Base-by-base conservation (phyloP, 2,888 invertebrate genomes). In the Hypomecis punctinalis region DNA sequence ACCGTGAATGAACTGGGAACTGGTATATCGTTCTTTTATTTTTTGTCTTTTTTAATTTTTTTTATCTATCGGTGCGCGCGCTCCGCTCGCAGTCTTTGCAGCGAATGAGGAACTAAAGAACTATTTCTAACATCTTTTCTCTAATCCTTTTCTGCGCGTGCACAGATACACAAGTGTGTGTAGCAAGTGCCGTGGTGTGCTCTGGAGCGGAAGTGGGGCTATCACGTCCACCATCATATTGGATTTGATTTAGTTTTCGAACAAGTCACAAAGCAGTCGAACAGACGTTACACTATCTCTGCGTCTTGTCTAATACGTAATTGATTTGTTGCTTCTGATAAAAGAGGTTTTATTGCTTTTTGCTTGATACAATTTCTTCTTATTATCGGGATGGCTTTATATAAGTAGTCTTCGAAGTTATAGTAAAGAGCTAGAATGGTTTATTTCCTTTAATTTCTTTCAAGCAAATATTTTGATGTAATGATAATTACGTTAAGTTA, bases 61-160 rank as follows among this genome's bases (percentile, higher is more conserved):
- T 42, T 42, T 23, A 52, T 52, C 40, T 67, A 64, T 71, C 67
- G 71, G 68, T 69, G 71, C 67, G 68, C 90, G 89, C 90, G 90
- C 86, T 80, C 88, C 67, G 80, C 76, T 76, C 86, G 90, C 86
- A 80, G 75, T 80, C 92, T 81, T 85, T 79, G 81, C 89, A 78
- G 80, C 92, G 91, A 93, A 91, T 93, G 92, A 90, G 86, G 85
- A 87, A 86, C 72, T 84, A 76, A 82, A 90, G 89, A 91, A 91
- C 90, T 91, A 90, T 91, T 91, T 89, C 91, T 91, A 91, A 88
- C 82, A 89, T 89, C 86, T 90, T 89, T 89, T 88, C 89, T 90
- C 89, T 90, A 89, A 89, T 89, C 89, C 89, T 89, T 89, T 89
- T 83, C 87, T 85, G 84, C 82, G 78, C 81, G 73, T 76, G 81